Percentiles rank a stretch among this genome's conserved stretches.
phyloP scores from a whole-genome alignment of 1,140 invertebrate species.

The Venustaconcha ellipsiformis region DNA sequence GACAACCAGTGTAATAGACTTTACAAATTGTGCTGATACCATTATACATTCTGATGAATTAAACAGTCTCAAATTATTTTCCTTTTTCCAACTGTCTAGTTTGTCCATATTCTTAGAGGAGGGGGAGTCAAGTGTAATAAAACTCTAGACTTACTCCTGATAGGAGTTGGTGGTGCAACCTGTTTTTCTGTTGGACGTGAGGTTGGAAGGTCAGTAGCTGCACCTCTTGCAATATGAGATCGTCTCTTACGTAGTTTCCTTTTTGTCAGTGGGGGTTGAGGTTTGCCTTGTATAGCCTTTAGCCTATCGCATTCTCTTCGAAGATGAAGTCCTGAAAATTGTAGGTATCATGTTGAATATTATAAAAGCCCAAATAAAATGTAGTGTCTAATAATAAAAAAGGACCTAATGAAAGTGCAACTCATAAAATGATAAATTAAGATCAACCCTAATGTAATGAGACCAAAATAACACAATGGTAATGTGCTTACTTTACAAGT shows the following conservation, averaged over 20 bases:
- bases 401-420: neutral
- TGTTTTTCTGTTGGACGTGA: constrained; percentile 8
- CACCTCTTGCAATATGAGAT: constrained; percentile 14
- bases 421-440: neutral
- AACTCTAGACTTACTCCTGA: constrained; percentile 19
- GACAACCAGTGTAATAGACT: too few relatives aligned
- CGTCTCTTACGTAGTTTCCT: constrained; percentile 22
- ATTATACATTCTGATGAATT: too few relatives aligned
- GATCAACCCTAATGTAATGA: neutral
- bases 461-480: too few relatives aligned
- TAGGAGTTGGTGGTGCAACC: constrained; percentile 19
- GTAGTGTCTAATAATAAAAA: neutral
- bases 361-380: too few relatives aligned
- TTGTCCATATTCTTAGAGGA: too few relatives aligned
- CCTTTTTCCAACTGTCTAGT: too few relatives aligned
- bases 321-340: constrained; percentile 25
- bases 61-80: too few relatives aligned
- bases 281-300: constrained; percentile 2
- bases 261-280: constrained; percentile 5
- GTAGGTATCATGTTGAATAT: too few relatives aligned
- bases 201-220: neutral
- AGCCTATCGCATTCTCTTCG: constrained; percentile 26
- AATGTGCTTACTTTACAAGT: too few relatives aligned
- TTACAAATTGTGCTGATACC: too few relatives aligned
- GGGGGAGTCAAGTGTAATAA: neutral